Evolutionary conservation across 2,888 invertebrate genomes (phyloP).

Genomic region (Drosophila mayaguana): DNA sequence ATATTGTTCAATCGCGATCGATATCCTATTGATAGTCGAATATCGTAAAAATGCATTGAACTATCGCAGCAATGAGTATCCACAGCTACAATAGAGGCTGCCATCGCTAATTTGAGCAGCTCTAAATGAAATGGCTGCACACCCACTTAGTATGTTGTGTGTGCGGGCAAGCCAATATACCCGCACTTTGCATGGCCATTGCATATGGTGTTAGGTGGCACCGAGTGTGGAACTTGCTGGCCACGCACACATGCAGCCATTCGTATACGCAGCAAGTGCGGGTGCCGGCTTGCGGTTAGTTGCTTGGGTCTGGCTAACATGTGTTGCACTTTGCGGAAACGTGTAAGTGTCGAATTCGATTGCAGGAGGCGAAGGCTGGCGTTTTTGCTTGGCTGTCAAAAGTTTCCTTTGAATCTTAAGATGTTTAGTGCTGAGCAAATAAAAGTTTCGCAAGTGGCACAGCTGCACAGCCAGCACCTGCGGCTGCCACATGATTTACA

Average conservation of each 20-base stretch:
- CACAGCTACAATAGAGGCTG: not conserved
- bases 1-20: too few species aligned
- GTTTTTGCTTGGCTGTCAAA: constrained; percentile 27
- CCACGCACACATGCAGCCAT: not conserved
- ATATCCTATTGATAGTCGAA: too few species aligned
- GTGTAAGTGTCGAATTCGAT: constrained; percentile 58
- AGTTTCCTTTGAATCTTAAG: constrained; percentile 44
- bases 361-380: constrained; percentile 24
- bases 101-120: not conserved
- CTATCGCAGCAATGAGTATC: too few species aligned
- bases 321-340: constrained; percentile 28
- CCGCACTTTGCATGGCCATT: not conserved
- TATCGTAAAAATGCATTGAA: too few species aligned
- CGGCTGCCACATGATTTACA: constrained; percentile 40
- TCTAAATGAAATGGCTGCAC: not conserved
- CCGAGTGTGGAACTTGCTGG: constrained; percentile 1
- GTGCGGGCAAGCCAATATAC: not conserved
- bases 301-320: constrained; percentile 32
- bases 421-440: constrained; percentile 47
- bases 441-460: constrained; percentile 59
- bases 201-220: constrained; percentile 4
- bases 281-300: constrained; percentile 16
- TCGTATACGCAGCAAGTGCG: constrained; percentile 4
- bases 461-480: constrained; percentile 36
- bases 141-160: not conserved